Percentiles rank a stretch among this genome's conserved stretches.
These are phyloP conservation scores for Potamarius usumacintae DNA, from an alignment of 2,113 vertebrate species.

Conservation along the genomic window DNA sequence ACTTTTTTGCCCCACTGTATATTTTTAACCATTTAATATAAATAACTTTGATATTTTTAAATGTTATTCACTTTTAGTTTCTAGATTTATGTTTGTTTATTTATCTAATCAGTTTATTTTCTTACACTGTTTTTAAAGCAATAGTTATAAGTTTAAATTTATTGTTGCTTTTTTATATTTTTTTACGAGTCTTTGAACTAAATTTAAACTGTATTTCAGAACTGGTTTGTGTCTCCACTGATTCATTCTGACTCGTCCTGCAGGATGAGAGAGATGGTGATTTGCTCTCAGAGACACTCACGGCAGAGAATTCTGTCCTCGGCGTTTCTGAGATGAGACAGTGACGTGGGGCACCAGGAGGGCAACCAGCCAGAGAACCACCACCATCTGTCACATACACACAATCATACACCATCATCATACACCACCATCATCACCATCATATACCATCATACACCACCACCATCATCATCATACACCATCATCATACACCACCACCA, in stretches of 20 bases:
- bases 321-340: constrained; percentile 84
- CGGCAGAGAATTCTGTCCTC: constrained; percentile 91
- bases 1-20: too few species aligned
- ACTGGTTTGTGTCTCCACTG: neutral
- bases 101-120: too few species aligned
- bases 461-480: too few species aligned
- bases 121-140: neutral
- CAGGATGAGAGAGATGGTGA: neutral
- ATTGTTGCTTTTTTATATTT: neutral
- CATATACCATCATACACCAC: too few species aligned
- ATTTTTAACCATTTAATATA: too few species aligned
- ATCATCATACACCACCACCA: too few species aligned
- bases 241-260: neutral
- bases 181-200: neutral
- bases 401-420: neutral
- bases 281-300: constrained; percentile 70
- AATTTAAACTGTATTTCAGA: neutral
- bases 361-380: constrained; percentile 89
- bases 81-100: too few species aligned
- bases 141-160: neutral
- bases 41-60: neutral
- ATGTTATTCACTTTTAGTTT: neutral
- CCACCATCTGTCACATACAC: constrained; percentile 73
- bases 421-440: too few species aligned
- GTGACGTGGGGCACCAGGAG: constrained; percentile 90